A percentile compares a stretch with the other conserved stretches of the same genome.
phyloP scores from a whole-genome alignment of 2,797 vertebrate genomes.

The Falco rusticolus region DNA sequence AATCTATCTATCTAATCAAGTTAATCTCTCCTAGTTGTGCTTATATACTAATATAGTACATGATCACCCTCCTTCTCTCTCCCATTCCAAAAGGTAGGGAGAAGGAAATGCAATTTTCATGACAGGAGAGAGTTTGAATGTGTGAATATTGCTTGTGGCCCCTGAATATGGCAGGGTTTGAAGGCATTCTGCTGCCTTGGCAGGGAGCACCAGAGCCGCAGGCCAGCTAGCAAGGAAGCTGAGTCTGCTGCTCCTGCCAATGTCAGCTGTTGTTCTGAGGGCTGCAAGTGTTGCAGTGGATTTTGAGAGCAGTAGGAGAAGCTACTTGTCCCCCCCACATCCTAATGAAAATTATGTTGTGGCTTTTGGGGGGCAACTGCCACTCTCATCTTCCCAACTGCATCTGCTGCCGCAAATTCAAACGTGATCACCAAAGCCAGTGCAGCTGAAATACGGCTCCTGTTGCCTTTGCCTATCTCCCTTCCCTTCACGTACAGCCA shows the following conservation, averaged over 20 bases:
- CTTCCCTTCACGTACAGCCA: background rate
- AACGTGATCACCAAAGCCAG: background rate
- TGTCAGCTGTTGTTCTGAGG: constrained; percentile 52
- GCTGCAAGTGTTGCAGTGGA: background rate
- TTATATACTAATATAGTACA: background rate
- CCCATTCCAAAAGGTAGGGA: background rate
- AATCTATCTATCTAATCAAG: background rate
- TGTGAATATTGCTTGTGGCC: constrained; percentile 20
- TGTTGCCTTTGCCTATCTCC: constrained; percentile 3
- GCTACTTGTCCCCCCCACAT: background rate
- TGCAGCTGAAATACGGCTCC: background rate
- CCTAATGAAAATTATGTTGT: background rate
- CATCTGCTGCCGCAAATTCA: background rate
- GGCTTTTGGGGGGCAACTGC: background rate
- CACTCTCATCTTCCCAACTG: background rate
- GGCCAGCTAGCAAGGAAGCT: constrained; percentile 37
- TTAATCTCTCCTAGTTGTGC: background rate
- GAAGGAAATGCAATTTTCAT: constrained; percentile 19
- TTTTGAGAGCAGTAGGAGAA: constrained; percentile 16
- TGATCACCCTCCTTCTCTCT: background rate
- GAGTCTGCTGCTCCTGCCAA: constrained; percentile 32
- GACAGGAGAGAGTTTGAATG: background rate
- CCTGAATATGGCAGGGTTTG: constrained; percentile 38
- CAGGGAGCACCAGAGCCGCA: background rate
- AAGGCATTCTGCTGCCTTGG: constrained; percentile 62